These are phyloP conservation scores for Nixonia krombeini DNA, from an alignment of 1,140 invertebrate genomes.

Conservation along the genomic window DNA sequence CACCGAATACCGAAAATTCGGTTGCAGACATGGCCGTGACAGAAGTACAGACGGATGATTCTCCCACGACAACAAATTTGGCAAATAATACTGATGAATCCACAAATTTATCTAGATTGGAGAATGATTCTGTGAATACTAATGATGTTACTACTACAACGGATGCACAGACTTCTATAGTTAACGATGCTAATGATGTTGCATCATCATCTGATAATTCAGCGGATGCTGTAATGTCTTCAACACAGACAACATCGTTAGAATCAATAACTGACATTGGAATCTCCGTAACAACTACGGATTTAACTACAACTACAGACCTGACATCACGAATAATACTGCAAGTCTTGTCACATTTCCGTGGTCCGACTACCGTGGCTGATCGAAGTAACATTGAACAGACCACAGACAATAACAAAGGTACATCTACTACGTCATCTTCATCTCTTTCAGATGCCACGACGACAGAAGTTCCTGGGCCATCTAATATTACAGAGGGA, in stretches of 20 bases:
- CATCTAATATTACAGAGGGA: not conserved
- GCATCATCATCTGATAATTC: no score
- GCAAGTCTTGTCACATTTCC: slow-evolving; percentile 21
- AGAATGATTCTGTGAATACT: no score
- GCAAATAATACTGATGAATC: no score
- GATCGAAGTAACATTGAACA: not conserved
- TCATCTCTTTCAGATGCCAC: not conserved
- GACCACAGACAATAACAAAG: not conserved
- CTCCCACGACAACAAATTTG: no score
- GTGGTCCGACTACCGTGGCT: slow-evolving; percentile 15
- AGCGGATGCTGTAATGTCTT: not conserved
- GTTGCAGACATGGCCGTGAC: no score
- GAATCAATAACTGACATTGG: no score
- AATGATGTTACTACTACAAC: no score
- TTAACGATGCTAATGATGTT: no score
- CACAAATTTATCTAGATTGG: no score
- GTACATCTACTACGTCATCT: not conserved
- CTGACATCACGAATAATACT: slow-evolving; percentile 11
- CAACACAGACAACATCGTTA: not conserved
- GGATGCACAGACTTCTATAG: no score
- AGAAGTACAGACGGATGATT: no score
- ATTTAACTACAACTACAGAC: slow-evolving; percentile 5
- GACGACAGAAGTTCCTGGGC: not conserved
- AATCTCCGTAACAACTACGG: not conserved
- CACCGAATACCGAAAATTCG: no score